Percentiles rank a stretch among this genome's conserved stretches.
These are phyloP conservation scores for Akabosia matsudoensis DNA, from an alignment of 1,140 invertebrate species.

Conservation along the genomic window DNA sequence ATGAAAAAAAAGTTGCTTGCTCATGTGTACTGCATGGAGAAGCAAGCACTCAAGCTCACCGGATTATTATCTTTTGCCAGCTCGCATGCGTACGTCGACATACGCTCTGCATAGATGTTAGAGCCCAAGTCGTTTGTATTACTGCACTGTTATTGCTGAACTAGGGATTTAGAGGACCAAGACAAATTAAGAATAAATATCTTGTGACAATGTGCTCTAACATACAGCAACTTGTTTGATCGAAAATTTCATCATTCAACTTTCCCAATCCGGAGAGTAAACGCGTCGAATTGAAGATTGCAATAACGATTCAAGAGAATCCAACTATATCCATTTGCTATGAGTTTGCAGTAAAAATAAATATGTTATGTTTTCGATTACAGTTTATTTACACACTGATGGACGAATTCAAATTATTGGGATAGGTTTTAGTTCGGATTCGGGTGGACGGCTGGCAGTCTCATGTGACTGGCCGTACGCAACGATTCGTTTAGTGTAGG, in stretches of 20 bases:
- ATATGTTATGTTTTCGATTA: not conserved
- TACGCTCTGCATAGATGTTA: too few relatives aligned
- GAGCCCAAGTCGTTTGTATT: too few relatives aligned
- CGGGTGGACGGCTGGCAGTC: not conserved
- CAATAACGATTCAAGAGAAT: too few relatives aligned
- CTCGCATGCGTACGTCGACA: not conserved
- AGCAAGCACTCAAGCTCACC: not conserved
- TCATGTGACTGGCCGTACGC: not conserved
- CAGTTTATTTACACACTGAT: not conserved
- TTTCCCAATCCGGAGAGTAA: not conserved
- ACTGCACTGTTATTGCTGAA: not conserved
- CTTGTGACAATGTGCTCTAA: not conserved
- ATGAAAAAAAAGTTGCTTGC: not conserved
- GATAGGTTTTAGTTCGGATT: not conserved
- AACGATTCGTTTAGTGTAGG: not conserved
- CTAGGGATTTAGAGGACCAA: slow-evolving; percentile 31
- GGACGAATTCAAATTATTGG: slow-evolving; percentile 1
- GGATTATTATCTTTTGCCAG: not conserved
- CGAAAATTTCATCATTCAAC: too few relatives aligned
- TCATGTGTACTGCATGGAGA: not conserved
- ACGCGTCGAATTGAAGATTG: not conserved
- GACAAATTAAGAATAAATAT: slow-evolving; percentile 40
- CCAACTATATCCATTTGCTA: not conserved
- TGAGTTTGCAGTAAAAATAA: not conserved
- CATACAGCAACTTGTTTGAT: too few relatives aligned